Conservation (phyloP, 2,797 vertebrate genomes). For the Taeniopygia guttata region DNA sequence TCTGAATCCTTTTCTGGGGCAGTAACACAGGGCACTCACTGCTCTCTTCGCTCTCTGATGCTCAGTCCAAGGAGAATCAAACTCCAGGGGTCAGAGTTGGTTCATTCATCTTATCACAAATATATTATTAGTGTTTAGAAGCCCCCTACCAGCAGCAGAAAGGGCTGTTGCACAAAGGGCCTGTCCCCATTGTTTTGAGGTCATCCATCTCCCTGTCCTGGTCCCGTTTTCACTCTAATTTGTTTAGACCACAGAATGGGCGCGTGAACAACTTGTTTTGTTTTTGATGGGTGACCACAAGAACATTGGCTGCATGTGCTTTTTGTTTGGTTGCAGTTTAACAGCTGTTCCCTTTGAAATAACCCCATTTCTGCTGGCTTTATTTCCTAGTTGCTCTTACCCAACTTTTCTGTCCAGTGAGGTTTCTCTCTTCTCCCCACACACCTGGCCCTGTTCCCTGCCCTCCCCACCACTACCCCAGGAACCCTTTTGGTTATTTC, state of each 20-base stretch:
- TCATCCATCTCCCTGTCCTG: conserved; percentile 38
- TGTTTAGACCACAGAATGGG: conserved; percentile 48
- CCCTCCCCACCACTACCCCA: conserved; percentile 12
- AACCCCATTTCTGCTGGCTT: conserved; percentile 55
- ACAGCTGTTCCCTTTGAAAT: conserved; percentile 67
- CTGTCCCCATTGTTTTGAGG: conserved; percentile 31
- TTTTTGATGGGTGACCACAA: conserved; percentile 13
- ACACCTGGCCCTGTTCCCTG: conserved; percentile 12
- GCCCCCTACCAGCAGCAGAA: not conserved
- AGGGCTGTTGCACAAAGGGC: not conserved
- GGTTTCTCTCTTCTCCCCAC: conserved; percentile 31
- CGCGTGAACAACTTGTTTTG: not conserved
- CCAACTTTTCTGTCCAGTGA: conserved; percentile 30
- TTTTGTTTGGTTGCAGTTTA: conserved; percentile 52
- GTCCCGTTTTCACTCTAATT: conserved; percentile 50
- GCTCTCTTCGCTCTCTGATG: not conserved
- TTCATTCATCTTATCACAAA: not conserved
- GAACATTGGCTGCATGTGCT: conserved; percentile 51
- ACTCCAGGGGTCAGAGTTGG: not conserved
- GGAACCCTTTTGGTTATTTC: conserved; percentile 67
- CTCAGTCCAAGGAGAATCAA: not conserved
- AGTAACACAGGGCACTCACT: not conserved
- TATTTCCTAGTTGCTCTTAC: conserved; percentile 46
- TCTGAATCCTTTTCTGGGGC: not conserved
- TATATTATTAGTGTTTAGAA: conserved; percentile 1